These are phyloP conservation scores for Malurus melanocephalus DNA, from an alignment of 2,113 vertebrate genomes.

Conservation along the genomic window DNA sequence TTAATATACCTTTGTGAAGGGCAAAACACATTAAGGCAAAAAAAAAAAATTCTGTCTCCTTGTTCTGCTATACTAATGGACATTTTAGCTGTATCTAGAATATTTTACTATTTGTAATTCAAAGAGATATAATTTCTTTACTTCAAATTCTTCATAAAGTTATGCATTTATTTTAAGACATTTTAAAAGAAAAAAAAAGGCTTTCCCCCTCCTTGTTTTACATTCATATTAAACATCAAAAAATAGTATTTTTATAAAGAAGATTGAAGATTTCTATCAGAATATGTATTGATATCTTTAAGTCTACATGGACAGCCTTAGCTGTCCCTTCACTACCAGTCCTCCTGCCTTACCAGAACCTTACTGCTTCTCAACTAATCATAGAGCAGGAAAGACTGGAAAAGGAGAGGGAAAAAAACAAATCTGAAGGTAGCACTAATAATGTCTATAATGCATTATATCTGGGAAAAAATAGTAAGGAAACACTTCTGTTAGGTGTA, in stretches of 20 bases:
- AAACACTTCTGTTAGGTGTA: background rate
- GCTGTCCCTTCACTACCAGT: background rate
- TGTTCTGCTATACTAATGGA: background rate
- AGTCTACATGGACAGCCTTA: background rate
- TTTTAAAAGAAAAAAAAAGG: background rate
- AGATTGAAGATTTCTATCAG: background rate
- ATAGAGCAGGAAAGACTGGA: background rate
- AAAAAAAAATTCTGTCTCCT: background rate
- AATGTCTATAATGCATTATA: background rate
- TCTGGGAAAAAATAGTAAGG: background rate
- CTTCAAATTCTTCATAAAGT: background rate
- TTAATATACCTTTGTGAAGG: background rate
- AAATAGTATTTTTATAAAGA: background rate
- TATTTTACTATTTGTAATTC: background rate
- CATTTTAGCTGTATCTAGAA: background rate
- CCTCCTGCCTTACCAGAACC: background rate
- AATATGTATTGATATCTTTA: background rate
- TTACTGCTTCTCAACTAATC: background rate
- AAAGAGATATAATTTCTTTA: background rate
- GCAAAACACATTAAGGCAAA: background rate
- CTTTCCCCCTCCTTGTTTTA: rapidly evolving
- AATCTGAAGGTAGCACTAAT: background rate
- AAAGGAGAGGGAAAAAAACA: background rate
- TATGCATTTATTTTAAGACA: background rate
- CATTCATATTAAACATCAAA: background rate